Conservation (phyloP, 2,888 invertebrate species). For the Lasioglossum marginatum region DNA sequence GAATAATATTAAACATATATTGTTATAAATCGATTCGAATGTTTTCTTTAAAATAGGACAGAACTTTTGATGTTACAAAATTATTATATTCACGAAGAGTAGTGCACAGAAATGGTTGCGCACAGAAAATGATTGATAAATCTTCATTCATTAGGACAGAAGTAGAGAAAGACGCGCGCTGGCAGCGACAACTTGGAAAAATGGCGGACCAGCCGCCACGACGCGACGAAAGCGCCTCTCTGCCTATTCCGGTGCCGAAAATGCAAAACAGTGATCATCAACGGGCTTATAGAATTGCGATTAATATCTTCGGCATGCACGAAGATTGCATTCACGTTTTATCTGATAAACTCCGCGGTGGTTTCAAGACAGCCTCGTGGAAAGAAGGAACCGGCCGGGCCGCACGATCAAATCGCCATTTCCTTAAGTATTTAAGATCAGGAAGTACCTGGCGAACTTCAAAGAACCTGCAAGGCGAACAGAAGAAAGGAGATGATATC, state of each 20-base stretch:
- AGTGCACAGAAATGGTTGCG: not conserved
- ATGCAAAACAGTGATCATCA: too few species aligned
- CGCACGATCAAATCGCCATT: conserved; percentile 59
- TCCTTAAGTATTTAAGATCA: conserved; percentile 59
- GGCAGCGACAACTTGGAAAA: conserved; percentile 34
- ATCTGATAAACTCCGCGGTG: conserved; percentile 16
- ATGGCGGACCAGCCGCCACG: conserved; percentile 66
- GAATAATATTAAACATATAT: too few species aligned
- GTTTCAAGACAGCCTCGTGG: conserved; percentile 10
- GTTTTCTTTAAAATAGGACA: too few species aligned
- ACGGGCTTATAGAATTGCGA: conserved; percentile 1
- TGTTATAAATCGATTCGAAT: too few species aligned
- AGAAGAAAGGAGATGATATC: conserved; percentile 69
- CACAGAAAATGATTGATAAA: not conserved
- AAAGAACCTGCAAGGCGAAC: conserved; percentile 57
- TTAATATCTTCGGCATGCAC: conserved; percentile 32
- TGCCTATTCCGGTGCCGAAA: not conserved
- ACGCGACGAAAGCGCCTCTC: not conserved
- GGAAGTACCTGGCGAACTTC: conserved; percentile 63
- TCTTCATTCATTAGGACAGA: too few species aligned
- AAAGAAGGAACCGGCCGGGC: conserved; percentile 23
- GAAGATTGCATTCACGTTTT: conserved; percentile 43
- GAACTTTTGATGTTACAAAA: too few species aligned
- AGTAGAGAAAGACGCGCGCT: not conserved
- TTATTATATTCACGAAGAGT: too few species aligned